Evolutionary conservation across 2,888 invertebrate species (phyloP).

Genomic region (Pristionchus fissidentatus): DNA sequence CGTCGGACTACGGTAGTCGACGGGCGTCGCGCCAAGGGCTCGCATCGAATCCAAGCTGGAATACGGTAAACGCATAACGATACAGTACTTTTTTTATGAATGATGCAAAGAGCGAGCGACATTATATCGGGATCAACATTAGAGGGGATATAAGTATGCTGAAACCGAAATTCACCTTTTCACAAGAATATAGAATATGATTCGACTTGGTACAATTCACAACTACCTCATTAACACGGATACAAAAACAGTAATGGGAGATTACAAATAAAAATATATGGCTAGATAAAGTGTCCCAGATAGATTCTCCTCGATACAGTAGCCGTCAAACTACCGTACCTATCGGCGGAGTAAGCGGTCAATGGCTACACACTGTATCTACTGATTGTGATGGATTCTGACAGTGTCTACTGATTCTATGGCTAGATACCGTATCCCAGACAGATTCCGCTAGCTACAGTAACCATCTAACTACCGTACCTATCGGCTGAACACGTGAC

Average conservation of each 20-base stretch:
- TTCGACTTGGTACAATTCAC: too few species aligned
- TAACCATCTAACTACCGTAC: slow-evolving; percentile 46
- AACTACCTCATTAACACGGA: too few species aligned
- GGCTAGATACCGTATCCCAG: neutral
- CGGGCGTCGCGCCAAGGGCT: slow-evolving; percentile 76
- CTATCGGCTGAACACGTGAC: slow-evolving; percentile 86
- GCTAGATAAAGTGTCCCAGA: neutral
- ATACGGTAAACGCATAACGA: neutral
- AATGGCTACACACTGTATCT: too few species aligned
- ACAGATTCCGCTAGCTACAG: too few species aligned
- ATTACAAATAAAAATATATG: too few species aligned
- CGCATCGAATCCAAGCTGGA: slow-evolving; percentile 15
- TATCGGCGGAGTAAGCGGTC: slow-evolving; percentile 85
- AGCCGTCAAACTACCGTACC: slow-evolving; percentile 72
- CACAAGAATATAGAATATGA: too few species aligned
- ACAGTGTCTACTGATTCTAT: neutral
- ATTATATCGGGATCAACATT: too few species aligned
- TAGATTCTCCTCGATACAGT: too few species aligned
- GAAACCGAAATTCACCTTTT: too few species aligned
- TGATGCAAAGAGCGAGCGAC: neutral
- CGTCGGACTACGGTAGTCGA: slow-evolving; percentile 85
- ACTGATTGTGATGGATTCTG: too few species aligned
- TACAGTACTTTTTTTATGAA: neutral
- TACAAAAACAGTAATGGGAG: too few species aligned
- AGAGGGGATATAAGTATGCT: too few species aligned